These are phyloP conservation scores for Heterotis niloticus DNA, from an alignment of 2,113 vertebrate species.

Conservation along the genomic window DNA sequence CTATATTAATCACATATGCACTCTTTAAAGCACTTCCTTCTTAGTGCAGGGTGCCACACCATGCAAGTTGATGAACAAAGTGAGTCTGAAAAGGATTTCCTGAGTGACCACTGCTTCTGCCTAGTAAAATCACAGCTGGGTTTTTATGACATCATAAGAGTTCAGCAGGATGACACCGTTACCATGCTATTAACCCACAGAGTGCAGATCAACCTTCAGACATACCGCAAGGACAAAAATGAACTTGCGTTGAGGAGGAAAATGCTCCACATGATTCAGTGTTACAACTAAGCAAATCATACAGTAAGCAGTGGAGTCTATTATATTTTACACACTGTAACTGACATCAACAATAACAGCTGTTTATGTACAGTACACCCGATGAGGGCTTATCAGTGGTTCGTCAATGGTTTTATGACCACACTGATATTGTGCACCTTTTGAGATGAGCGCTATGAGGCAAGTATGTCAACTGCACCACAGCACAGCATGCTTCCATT, in stretches of 20 bases:
- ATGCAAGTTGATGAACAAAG: neutral
- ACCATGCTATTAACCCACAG: too few species aligned
- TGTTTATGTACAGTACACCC: neutral
- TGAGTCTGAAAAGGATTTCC: neutral
- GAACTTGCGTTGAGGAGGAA: neutral
- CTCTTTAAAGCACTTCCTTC: slow-evolving; percentile 23
- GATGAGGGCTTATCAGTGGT: neutral
- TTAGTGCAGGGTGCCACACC: neutral
- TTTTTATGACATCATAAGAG: too few species aligned
- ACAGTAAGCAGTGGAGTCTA: neutral
- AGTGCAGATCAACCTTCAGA: neutral
- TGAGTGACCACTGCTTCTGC: slow-evolving; percentile 8
- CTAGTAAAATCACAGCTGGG: neutral
- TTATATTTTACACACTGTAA: neutral
- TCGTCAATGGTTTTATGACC: neutral
- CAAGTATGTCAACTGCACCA: neutral
- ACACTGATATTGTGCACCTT: neutral
- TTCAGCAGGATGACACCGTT: neutral
- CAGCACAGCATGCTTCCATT: neutral
- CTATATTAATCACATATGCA: slow-evolving; percentile 41
- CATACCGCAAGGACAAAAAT: neutral
- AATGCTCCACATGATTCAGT: neutral
- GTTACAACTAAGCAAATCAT: neutral
- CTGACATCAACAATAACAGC: neutral
- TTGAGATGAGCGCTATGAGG: neutral